These are phyloP conservation scores for Drosophila seclusa DNA, from an alignment of 2,888 invertebrate species.

Conservation along the genomic window DNA sequence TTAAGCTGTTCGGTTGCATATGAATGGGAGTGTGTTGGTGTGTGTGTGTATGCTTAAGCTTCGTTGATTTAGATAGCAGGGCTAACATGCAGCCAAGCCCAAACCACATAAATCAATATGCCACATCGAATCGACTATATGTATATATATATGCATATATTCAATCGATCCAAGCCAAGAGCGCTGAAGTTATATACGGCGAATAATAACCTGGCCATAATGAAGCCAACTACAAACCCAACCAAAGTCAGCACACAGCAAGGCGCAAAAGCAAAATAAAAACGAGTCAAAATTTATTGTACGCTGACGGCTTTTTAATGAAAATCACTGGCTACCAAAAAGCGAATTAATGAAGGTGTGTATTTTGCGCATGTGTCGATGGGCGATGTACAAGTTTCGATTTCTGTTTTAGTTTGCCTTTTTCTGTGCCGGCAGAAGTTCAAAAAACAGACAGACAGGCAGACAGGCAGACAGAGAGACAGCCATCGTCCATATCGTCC, in stretches of 20 bases:
- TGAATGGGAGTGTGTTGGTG: neutral
- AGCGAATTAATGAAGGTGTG: slow-evolving; percentile 71
- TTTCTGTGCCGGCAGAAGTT: slow-evolving; percentile 63
- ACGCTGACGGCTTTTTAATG: slow-evolving; percentile 81
- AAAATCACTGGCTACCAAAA: slow-evolving; percentile 78
- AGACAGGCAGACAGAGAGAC: slow-evolving; percentile 16
- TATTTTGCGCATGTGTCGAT: slow-evolving; percentile 53
- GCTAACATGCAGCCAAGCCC: slow-evolving; percentile 20
- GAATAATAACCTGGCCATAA: slow-evolving; percentile 53
- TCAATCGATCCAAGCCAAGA: slow-evolving; percentile 36
- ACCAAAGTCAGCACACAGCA: slow-evolving; percentile 60
- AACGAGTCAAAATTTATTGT: slow-evolving; percentile 75
- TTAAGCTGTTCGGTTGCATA: slow-evolving; percentile 63
- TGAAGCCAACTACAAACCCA: slow-evolving; percentile 58
- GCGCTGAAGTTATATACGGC: slow-evolving; percentile 71
- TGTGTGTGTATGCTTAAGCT: slow-evolving; percentile 43
- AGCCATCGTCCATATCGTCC: slow-evolving; percentile 16
- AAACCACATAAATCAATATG: slow-evolving; percentile 66
- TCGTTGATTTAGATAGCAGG: slow-evolving; percentile 45
- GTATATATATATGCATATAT: slow-evolving; percentile 7
- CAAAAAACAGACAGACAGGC: slow-evolving; percentile 45
- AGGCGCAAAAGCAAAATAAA: slow-evolving; percentile 55
- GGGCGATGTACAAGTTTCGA: slow-evolving; percentile 43
- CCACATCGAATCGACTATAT: slow-evolving; percentile 6
- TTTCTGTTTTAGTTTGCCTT: slow-evolving; percentile 14